These are phyloP conservation scores for Enteromius fasciolatus DNA, from an alignment of 2,797 vertebrate species.

Conservation along the genomic window DNA sequence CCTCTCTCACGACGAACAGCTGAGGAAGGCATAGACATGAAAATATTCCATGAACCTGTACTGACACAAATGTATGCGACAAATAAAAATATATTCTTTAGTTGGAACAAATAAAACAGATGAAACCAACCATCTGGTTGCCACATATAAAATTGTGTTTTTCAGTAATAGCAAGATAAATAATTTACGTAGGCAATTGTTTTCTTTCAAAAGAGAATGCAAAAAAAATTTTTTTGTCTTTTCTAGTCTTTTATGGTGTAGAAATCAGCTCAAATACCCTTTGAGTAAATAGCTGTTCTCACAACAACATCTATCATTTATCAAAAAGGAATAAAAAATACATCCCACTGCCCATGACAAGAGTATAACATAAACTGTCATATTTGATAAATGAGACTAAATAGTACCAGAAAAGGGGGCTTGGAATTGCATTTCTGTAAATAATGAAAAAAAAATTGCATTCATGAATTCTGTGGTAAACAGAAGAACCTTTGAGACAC, in stretches of 20 bases:
- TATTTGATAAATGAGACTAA: conserved; percentile 38
- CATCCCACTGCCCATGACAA: conserved; percentile 22
- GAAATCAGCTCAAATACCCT: conserved; percentile 44
- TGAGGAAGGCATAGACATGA: conserved; percentile 5
- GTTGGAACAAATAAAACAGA: background rate
- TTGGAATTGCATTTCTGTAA: conserved; percentile 26
- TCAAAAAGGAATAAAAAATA: conserved; percentile 31
- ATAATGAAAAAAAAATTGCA: conserved; percentile 38
- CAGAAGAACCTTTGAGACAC: conserved; percentile 10
- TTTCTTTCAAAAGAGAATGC: conserved; percentile 3
- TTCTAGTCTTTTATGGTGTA: conserved; percentile 60
- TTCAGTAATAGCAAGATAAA: background rate
- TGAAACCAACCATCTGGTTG: background rate
- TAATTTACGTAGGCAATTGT: background rate
- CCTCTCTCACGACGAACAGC: conserved; percentile 56
- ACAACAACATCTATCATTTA: conserved; percentile 30
- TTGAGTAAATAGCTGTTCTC: conserved; percentile 15
- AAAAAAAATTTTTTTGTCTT: conserved; percentile 24
- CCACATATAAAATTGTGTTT: background rate
- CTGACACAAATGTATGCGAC: background rate
- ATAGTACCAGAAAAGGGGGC: background rate
- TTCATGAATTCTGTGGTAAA: conserved; percentile 17
- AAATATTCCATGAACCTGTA: conserved; percentile 7
- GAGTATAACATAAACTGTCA: conserved; percentile 29
- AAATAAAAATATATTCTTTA: conserved; percentile 1